Percentiles rank a stretch among this genome's conserved stretches.
These are phyloP conservation scores for Parazoanthus darwini DNA, from an alignment of 92 coral and sea anemone genomes.

Conservation along the genomic window DNA sequence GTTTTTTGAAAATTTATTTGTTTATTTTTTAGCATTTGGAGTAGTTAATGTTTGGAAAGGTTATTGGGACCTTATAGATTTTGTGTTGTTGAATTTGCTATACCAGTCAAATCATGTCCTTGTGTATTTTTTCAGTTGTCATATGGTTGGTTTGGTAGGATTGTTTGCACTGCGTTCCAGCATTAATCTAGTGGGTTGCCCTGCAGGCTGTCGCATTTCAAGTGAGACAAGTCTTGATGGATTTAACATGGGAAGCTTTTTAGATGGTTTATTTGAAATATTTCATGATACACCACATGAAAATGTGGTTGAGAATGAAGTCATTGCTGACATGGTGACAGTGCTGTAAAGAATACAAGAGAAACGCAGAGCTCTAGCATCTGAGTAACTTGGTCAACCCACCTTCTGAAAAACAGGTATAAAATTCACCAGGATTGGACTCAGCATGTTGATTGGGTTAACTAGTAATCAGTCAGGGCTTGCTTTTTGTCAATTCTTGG, in stretches of 20 bases:
- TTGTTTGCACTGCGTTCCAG: constrained; percentile 42
- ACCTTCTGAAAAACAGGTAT: no score
- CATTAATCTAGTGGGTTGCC: constrained; percentile 51
- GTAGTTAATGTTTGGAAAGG: constrained; percentile 62
- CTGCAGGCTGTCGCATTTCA: constrained; percentile 55
- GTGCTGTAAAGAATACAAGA: not conserved
- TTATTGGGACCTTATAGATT: constrained; percentile 60
- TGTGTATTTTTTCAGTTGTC: constrained; percentile 34
- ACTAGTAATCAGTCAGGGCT: no score
- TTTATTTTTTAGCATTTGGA: constrained; percentile 60
- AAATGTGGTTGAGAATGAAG: not conserved
- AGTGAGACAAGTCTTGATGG: constrained; percentile 45
- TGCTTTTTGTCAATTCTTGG: no score
- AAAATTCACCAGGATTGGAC: no score
- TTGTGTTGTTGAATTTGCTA: constrained; percentile 23
- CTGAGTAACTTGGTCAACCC: no score
- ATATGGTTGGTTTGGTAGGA: constrained; percentile 35
- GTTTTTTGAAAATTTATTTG: constrained; percentile 49
- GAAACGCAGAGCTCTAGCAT: no score
- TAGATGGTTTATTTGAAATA: constrained; percentile 4
- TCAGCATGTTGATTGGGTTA: no score
- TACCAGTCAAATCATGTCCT: not conserved
- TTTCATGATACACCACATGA: not conserved
- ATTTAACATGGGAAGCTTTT: constrained; percentile 59
- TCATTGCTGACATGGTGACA: not conserved